These are phyloP conservation scores for Drosophila anomalata DNA, from an alignment of 2,888 invertebrate genomes.

Conservation along the genomic window DNA sequence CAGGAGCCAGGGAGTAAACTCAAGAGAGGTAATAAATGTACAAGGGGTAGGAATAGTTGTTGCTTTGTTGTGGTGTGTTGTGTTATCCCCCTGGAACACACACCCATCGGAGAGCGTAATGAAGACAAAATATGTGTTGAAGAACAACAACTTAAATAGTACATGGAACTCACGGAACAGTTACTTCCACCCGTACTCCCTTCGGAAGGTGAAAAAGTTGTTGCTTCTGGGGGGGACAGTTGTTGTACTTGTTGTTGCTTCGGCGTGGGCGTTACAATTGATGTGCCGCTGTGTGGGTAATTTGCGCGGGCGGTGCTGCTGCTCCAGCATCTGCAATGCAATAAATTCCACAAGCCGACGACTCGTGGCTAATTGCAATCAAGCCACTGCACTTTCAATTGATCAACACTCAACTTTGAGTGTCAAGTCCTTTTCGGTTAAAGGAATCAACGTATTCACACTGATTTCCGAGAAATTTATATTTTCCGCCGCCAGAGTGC, in stretches of 20 bases:
- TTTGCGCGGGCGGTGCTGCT: conserved; percentile 13
- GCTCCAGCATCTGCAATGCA: conserved; percentile 25
- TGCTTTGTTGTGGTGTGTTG: conserved; percentile 7
- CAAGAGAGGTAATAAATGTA: conserved; percentile 34
- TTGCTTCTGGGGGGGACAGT: conserved; percentile 9
- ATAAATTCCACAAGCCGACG: neutral
- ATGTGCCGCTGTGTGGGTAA: conserved; percentile 20
- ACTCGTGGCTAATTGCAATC: neutral
- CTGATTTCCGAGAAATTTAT: conserved; percentile 2
- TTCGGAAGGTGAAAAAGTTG: conserved; percentile 23
- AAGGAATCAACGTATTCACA: conserved; percentile 6
- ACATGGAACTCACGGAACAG: conserved; percentile 42
- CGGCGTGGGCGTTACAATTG: conserved; percentile 37
- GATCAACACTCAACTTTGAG: neutral
- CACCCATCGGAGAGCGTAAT: conserved; percentile 20
- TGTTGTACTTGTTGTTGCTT: conserved; percentile 5
- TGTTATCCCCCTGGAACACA: conserved; percentile 12
- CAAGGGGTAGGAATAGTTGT: conserved; percentile 31
- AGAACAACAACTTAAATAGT: conserved; percentile 22
- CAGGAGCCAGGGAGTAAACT: conserved; percentile 8
- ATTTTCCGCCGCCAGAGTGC: conserved; percentile 18
- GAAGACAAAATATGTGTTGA: conserved; percentile 30
- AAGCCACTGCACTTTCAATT: neutral
- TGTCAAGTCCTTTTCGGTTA: neutral
- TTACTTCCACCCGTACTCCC: conserved; percentile 12